These are phyloP conservation scores for Morelia viridis DNA, from an alignment of 2,797 vertebrate species.

Conservation along the genomic window DNA sequence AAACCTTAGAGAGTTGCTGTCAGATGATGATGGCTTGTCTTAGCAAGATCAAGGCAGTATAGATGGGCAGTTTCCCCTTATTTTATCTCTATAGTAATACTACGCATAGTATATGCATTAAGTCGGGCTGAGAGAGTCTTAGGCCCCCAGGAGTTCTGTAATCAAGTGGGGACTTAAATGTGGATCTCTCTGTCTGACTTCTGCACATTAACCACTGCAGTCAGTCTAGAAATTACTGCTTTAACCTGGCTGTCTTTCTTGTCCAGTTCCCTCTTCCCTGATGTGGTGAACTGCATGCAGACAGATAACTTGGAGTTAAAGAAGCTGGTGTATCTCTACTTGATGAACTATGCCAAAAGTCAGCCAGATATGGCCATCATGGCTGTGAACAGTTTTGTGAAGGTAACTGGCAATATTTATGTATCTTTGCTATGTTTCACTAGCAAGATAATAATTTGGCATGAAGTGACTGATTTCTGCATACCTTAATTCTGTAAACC, in stretches of 20 bases:
- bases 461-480: not conserved
- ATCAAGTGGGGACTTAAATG: not conserved
- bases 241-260: not conserved
- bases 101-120: not conserved
- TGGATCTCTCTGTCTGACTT: not conserved
- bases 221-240: not conserved
- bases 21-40: not conserved
- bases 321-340: constrained; percentile 96
- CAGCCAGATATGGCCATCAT: constrained; percentile 99
- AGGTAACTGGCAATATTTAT: constrained; percentile 74
- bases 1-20: not conserved
- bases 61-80: not conserved
- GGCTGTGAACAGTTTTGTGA: constrained; percentile 99
- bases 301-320: constrained; percentile 98
- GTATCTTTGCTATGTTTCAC: not conserved
- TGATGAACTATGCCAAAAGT: constrained; percentile 99
- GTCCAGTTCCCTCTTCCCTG: constrained; percentile 91
- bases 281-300: constrained; percentile 99
- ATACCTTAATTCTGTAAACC: not conserved
- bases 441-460: not conserved
- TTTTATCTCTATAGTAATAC: not conserved
- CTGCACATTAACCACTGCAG: no score
- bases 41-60: not conserved
- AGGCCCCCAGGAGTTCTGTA: not conserved
- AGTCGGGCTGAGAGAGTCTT: not conserved